Evolutionary conservation across 2,113 vertebrate species (phyloP), one percentile per base, ranked within the genome.

Genomic region (Cephalopholis sonnerati): DNA sequence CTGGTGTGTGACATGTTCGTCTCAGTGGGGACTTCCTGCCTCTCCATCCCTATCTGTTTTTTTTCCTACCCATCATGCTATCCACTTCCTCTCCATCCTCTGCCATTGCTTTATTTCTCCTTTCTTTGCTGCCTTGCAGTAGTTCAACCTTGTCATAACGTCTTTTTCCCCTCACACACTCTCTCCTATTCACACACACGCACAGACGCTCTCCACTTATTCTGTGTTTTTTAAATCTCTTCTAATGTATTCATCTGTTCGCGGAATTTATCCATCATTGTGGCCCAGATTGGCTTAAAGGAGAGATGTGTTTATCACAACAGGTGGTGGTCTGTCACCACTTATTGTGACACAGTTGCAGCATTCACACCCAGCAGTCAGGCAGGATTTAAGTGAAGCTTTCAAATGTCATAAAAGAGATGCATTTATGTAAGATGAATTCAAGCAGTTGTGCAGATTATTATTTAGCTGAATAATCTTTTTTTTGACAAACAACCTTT

Each of bases 1-100:
- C 83, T 86, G 81, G 88, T 86, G 85, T 91, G 92, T 90, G 88
- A 93, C 89, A 89, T 87, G 90, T 91, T 82, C 17, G 51, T 87
- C 83, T 91, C 85, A 81, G 74, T 78, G 65, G 89, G 81, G 82
- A 90, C 88, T 76, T 88, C 81, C 79, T 79, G 87, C 72, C 79
- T 54, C 67, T 75, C 72, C 65, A 67, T 68, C 73, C 53, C 53
- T 67, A 79, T 83, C 79, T 65, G 6, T 39, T 32, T 55, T 74
- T 75, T 82, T 84, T 64, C 67, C 54, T 27, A 25, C 44, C 54
- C 80, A 76, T 89, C 79, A 87, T 63, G 1, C 65, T n/a, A 44
- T 81, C 73, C 64, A 69, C 63, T 77, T 73, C 70, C 61, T 83
- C 50, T n/a, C 64, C 39, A 72, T 70, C 72, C 51, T 48, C 81